phyloP scores from a whole-genome alignment of 2,797 vertebrate genomes.

The Premnoplex brunnescens region DNA sequence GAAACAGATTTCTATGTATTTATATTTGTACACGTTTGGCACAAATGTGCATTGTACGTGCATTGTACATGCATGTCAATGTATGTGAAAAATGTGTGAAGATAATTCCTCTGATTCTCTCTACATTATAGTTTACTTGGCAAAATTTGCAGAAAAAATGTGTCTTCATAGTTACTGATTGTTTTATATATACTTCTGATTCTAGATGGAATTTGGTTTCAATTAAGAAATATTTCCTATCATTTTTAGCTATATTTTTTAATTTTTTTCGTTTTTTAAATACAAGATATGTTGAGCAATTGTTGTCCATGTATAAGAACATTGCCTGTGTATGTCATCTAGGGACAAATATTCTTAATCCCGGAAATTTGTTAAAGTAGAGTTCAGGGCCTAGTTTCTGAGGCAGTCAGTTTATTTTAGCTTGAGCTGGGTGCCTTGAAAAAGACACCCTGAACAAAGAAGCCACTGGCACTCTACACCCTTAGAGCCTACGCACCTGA shows the following conservation, averaged over 20 bases:
- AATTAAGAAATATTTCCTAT: background rate
- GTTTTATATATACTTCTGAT: background rate
- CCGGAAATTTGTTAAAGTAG: background rate
- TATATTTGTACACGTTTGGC: background rate
- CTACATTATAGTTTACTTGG: background rate
- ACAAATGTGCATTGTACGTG: background rate
- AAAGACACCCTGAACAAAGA: background rate
- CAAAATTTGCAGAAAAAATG: background rate
- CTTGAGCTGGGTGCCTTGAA: background rate
- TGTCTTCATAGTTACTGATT: background rate
- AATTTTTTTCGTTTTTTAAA: background rate
- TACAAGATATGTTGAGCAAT: background rate
- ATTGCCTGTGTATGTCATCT: background rate
- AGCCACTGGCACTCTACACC: accelerated
- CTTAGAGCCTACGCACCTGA: no score
- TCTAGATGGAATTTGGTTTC: background rate
- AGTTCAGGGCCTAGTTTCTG: accelerated
- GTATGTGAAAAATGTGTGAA: background rate
- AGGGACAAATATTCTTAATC: background rate
- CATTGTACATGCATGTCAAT: background rate
- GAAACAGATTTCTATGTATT: background rate
- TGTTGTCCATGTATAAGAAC: background rate
- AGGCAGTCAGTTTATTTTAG: no score
- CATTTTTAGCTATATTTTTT: background rate
- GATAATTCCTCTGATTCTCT: background rate